Evolutionary conservation across 2,888 invertebrate genomes (phyloP).

Genomic region (Listrodromus nycthemerus): DNA sequence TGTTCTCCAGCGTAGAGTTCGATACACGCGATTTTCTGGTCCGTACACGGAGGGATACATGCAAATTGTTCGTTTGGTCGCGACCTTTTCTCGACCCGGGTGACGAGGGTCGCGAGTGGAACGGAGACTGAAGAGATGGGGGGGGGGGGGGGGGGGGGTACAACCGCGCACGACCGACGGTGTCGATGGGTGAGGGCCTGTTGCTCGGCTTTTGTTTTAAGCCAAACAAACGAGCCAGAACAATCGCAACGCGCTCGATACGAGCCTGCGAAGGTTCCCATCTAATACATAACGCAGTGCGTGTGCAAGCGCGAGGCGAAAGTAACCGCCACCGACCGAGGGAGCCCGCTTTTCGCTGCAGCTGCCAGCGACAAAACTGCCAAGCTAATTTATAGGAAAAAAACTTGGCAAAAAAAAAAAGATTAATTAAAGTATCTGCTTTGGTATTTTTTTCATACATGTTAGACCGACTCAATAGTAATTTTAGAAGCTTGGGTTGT

Average conservation of each 20-base stretch:
- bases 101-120: constrained; percentile 36
- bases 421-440: background rate
- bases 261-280: constrained; percentile 53
- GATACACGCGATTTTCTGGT: constrained; percentile 8
- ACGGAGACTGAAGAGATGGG: constrained; percentile 43
- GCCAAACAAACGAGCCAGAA: constrained; percentile 65
- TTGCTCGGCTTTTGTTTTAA: constrained; percentile 76
- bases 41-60: background rate
- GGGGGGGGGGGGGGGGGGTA: constrained; percentile 48
- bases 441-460: background rate
- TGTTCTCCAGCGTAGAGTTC: constrained; percentile 22
- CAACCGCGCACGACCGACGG: constrained; percentile 24
- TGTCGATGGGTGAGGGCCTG: constrained; percentile 71
- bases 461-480: background rate
- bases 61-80: constrained; percentile 34
- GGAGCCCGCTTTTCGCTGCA: constrained; percentile 5
- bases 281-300: constrained; percentile 5
- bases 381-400: constrained; percentile 26
- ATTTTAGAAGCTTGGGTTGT: background rate
- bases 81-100: constrained; percentile 29
- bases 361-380: constrained; percentile 12
- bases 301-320: constrained; percentile 33
- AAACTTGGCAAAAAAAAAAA: constrained; percentile 6
- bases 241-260: constrained; percentile 61
- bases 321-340: constrained; percentile 15